Base-by-base conservation (phyloP, 2,888 invertebrate genomes). In the Synergus itoensis region DNA sequence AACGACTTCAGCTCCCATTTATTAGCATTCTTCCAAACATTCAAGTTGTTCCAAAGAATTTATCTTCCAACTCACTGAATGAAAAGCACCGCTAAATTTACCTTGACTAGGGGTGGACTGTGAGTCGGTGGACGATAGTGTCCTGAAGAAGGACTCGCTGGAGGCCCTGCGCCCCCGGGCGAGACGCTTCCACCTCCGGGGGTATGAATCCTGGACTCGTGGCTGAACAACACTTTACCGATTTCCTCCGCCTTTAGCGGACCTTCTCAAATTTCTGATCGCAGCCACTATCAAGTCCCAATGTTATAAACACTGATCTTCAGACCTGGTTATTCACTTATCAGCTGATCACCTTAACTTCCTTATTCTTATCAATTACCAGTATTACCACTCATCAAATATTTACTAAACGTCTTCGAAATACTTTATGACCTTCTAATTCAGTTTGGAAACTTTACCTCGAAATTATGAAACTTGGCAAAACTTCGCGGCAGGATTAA, bases 191-290 rank as follows among this genome's bases (percentile, higher is more conserved):
- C 90, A 86, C 89, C 90, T 87, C 91, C 90, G 89, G 91, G 90
- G 90, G 91, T 91, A 89, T 90, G 91, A 91, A 92, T 92, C 90
- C 91, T 92, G 92, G 90, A 90, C 90, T 90, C 91, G 91, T 91
- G 91, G 83, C 89, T 91, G 90, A 91, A 91, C 91, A 91, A 90
- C 91, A 92, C 91, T 89, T 91, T 91, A 85, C 84, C 88, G 88
- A 89, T 87, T 80, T 87, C 85, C 85, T 90, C 90, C 90, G 88
- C 90, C 84, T 83, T 82, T 83, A 85, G 89, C 89, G 88, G 88
- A 89, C 84, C 87, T 84, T 84, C 86, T 79, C 63, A 60, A 76
- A 80, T 64, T 53, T 14, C 36, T 12, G 4, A 43, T 69, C 43
- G n/a, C 77, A 41, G 57, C 1, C 36, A 45, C 45, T 9, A 41